Evolutionary conservation across 2,113 vertebrate genomes (phyloP).

Genomic region (Alouatta palliata): DNA sequence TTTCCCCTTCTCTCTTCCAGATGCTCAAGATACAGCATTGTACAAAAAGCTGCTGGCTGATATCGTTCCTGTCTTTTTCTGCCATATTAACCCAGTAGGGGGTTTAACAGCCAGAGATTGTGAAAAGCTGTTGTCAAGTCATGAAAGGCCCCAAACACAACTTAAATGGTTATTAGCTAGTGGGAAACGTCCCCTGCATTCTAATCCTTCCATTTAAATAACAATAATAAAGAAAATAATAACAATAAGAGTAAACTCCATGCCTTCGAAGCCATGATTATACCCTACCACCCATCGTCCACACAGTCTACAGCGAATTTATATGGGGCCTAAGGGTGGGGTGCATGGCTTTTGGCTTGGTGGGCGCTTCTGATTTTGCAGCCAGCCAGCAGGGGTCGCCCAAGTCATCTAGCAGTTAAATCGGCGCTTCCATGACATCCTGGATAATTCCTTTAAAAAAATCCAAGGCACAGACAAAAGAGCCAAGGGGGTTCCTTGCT

Average conservation of each 20-base stretch:
- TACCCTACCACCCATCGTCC: conserved; percentile 56
- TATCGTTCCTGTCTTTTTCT: conserved; percentile 61
- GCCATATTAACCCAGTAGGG: conserved; percentile 73
- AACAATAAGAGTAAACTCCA: conserved; percentile 64
- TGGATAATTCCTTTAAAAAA: conserved; percentile 69
- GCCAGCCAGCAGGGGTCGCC: conserved; percentile 71
- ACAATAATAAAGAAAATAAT: conserved; percentile 75
- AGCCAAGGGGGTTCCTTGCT: conserved; percentile 74
- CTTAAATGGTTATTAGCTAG: conserved; percentile 80
- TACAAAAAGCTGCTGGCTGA: conserved; percentile 59
- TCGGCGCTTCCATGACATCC: background rate
- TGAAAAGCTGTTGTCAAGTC: conserved; percentile 78
- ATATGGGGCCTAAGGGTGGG: background rate
- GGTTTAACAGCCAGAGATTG: conserved; percentile 63
- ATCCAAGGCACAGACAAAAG: conserved; percentile 73
- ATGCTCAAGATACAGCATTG: background rate
- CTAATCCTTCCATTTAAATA: conserved; percentile 75
- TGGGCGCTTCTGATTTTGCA: background rate
- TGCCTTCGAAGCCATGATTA: conserved; percentile 59
- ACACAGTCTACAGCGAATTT: background rate
- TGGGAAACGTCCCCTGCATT: conserved; percentile 68
- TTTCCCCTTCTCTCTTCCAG: conserved; percentile 46
- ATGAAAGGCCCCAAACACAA: conserved; percentile 72
- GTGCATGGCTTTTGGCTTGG: background rate
- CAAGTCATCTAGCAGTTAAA: conserved; percentile 52